These are phyloP conservation scores for Mizuhopecten yessoensis DNA, from an alignment of 1,140 invertebrate species.

Conservation along the genomic window DNA sequence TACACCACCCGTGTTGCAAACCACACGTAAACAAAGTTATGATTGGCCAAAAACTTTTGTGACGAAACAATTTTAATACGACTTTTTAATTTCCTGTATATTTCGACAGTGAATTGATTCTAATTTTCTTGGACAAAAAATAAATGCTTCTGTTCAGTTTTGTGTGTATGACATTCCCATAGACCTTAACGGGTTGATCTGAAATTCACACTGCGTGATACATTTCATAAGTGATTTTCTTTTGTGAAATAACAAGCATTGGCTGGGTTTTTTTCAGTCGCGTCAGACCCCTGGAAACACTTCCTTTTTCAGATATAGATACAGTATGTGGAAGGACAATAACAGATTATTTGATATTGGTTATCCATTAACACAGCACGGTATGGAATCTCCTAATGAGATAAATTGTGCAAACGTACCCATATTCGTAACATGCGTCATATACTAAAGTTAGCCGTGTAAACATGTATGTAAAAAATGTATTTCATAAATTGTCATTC, in stretches of 20 bases:
- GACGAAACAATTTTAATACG: constrained; percentile 6
- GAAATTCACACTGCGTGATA: background rate
- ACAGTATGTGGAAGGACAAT: background rate
- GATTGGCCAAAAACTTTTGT: background rate
- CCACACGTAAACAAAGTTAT: background rate
- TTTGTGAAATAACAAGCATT: background rate
- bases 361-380: background rate
- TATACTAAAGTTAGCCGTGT: background rate
- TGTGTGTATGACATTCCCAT: background rate
- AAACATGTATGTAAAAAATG: background rate
- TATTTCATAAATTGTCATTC: background rate
- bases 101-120: constrained; percentile 14
- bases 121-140: background rate
- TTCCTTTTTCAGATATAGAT: background rate
- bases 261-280: background rate
- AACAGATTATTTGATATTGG: background rate
- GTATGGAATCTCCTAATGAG: background rate
- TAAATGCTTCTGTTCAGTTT: background rate
- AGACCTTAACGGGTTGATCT: background rate
- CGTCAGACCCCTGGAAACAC: background rate
- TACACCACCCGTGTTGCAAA: background rate
- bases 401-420: background rate
- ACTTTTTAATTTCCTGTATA: constrained; percentile 28
- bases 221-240: background rate
- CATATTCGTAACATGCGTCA: background rate